Evolutionary conservation across 1,140 invertebrate species (phyloP), one percentile per base, ranked within the genome.

Genomic region (Batillaria attramentaria): DNA sequence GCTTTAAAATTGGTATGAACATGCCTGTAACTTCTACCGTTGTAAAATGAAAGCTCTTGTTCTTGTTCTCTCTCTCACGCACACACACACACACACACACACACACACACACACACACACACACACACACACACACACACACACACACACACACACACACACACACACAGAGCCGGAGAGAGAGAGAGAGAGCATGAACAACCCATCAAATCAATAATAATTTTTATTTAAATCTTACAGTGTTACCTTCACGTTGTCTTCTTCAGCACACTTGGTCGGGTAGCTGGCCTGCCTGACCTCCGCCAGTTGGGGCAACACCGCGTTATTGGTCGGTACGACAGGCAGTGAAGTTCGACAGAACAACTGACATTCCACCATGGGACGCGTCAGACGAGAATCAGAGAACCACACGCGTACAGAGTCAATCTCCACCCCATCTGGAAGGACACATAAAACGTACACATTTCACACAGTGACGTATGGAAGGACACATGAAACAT

Each of bases 231-330:
- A n/a, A n/a, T n/a, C n/a, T n/a, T n/a, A n/a, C n/a, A n/a, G n/a
- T n/a, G n/a, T 62, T 50, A 85, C 77, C 54, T 83, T 80, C 3
- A 85, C 77, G 42, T 85, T 85, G 42, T 84, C 81, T 73, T 84
- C 81, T 43, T 85, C 84, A 8, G 84, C 81, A 74, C 84, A 85
- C 24, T 72, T 35, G 2, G 80, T 84, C 13, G 66, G 28, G 39
- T 80, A 79, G 57, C 83, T 85, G 28, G 24, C 70, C 39, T 85
- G 81, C 18, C 39, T 57, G 6, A 80, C 42, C 13, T 33, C 43
- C 24, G 62, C 77, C 33, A 60, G 57, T 28, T 42, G 68, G 24
- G 37, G 33, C 42, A 72, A 33, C 10, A 28, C 10, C 0, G 50
- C 57, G 13, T 37, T 57, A 20, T 13, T 24, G 43, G 39, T 10